Evolutionary conservation across 2,113 vertebrate genomes (phyloP).

Genomic region (Pseudorhombus dupliciocellatus): DNA sequence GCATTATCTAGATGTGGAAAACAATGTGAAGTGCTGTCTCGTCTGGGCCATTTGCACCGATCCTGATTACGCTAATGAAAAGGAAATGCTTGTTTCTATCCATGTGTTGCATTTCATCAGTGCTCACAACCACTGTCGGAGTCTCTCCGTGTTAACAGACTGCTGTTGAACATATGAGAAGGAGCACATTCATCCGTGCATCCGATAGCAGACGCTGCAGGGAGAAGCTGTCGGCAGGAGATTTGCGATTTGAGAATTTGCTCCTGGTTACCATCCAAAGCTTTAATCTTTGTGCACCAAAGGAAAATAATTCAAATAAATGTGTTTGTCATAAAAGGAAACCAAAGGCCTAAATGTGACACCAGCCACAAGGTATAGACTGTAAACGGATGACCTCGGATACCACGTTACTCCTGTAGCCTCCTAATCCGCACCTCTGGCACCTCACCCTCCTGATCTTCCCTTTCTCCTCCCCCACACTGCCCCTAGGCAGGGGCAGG

Average conservation of each 20-base stretch:
- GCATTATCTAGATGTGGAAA: conserved; percentile 54
- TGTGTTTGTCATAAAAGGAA: neutral
- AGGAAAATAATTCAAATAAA: neutral
- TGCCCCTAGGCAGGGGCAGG: conserved; percentile 67
- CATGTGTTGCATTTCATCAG: conserved; percentile 58
- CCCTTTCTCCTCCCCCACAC: conserved; percentile 21
- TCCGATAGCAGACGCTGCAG: conserved; percentile 13
- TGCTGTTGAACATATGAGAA: conserved; percentile 15
- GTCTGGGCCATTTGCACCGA: conserved; percentile 37
- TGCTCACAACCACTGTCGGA: conserved; percentile 41
- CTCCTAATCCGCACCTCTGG: conserved; percentile 68
- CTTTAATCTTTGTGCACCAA: neutral
- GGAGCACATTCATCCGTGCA: conserved; percentile 27
- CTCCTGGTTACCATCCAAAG: neutral
- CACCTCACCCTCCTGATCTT: conserved; percentile 41
- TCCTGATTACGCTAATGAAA: conserved; percentile 71
- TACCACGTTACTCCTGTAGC: conserved; percentile 65
- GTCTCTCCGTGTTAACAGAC: conserved; percentile 38
- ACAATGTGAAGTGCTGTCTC: conserved; percentile 53
- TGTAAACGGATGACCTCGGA: conserved; percentile 43
- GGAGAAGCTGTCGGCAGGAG: conserved; percentile 6
- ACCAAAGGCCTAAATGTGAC: neutral
- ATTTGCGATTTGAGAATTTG: neutral
- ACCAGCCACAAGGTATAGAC: conserved; percentile 1
- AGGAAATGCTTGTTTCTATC: conserved; percentile 64